Conservation (phyloP, 35 echinoderm and acorn worm species). For the Ophiothrix spiculata region DNA sequence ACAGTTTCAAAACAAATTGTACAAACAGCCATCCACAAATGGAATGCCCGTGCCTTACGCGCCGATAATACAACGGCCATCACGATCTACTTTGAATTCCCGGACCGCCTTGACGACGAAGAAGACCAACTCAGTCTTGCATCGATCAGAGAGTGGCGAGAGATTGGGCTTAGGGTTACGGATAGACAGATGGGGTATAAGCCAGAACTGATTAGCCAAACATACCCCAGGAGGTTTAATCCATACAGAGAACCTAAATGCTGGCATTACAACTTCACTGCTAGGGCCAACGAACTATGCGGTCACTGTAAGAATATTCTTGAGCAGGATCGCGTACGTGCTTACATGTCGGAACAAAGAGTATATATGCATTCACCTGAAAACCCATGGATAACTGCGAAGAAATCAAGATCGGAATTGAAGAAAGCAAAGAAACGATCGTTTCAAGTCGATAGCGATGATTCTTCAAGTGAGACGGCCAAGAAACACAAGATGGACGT, state of each 20-base stretch:
- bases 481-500: conserved; percentile 2
- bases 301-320: neutral
- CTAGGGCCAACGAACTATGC: neutral
- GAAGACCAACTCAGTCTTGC: neutral
- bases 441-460: neutral
- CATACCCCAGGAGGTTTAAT: neutral
- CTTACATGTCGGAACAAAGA: neutral
- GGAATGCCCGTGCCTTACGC: conserved; percentile 67
- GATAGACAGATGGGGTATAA: neutral
- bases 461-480: neutral
- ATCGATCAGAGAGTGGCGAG: neutral
- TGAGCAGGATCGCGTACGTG: neutral
- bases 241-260: neutral
- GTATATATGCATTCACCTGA: neutral
- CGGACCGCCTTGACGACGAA: neutral
- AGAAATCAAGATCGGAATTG: neutral
- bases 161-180: neutral
- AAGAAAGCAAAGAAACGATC: neutral
- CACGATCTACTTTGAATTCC: conserved; percentile 72
- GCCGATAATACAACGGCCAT: conserved; percentile 93
- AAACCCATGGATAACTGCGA: neutral
- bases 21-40: conserved; percentile 60
- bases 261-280: neutral
- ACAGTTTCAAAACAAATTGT: conserved; percentile 77
- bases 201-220: neutral